Evolutionary conservation across 1,140 invertebrate genomes (phyloP).

Genomic region (Pogonus chalceus): DNA sequence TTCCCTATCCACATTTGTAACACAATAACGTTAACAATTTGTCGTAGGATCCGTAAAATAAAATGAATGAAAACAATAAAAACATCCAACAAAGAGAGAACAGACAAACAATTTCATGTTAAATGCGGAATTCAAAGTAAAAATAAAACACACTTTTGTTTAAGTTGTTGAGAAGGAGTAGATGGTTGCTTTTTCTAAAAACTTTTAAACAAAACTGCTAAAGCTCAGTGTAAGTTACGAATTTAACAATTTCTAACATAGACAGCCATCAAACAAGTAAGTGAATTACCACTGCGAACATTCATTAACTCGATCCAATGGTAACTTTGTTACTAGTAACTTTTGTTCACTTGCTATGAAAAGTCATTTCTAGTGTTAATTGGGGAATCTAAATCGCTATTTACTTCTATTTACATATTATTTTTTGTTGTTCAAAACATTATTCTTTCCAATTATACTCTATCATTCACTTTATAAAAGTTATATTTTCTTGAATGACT

Average conservation of each 20-base stretch:
- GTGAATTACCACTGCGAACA: not conserved
- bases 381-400: not conserved
- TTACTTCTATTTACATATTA: too few relatives aligned
- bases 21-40: too few relatives aligned
- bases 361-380: not conserved
- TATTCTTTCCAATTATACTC: too few relatives aligned
- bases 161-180: too few relatives aligned
- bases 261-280: not conserved
- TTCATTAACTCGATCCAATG: conserved; percentile 1
- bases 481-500: too few relatives aligned
- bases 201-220: not conserved
- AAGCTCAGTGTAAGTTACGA: not conserved
- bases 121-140: not conserved
- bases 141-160: not conserved
- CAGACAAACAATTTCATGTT: not conserved
- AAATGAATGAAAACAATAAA: not conserved
- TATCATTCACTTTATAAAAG: too few relatives aligned
- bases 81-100: not conserved
- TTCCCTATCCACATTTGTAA: too few relatives aligned
- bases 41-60: too few relatives aligned
- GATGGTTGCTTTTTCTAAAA: not conserved
- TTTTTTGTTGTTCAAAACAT: too few relatives aligned
- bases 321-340: not conserved
- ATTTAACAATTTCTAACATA: not conserved
- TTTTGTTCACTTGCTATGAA: not conserved